A percentile compares a stretch with the other conserved stretches of the same genome.
These are phyloP conservation scores for Xanthia togata DNA, from an alignment of 2,888 invertebrate species.

Conservation along the genomic window DNA sequence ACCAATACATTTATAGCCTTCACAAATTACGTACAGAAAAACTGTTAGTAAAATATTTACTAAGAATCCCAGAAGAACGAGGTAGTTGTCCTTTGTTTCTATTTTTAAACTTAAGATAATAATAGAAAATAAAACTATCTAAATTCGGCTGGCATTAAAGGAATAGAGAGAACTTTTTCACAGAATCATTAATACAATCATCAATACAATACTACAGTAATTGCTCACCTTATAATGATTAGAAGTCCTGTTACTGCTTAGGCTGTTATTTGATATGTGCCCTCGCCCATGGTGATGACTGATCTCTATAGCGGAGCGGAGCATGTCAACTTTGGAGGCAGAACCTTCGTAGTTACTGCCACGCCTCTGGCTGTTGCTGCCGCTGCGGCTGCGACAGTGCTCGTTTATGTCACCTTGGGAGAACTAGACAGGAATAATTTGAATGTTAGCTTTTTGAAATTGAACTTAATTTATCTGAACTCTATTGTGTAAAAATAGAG, in stretches of 20 bases:
- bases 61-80: conserved; percentile 24
- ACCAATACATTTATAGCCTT: conserved; percentile 61
- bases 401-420: conserved; percentile 90
- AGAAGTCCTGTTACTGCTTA: conserved; percentile 81
- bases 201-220: background rate
- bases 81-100: conserved; percentile 21
- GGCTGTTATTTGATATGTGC: conserved; percentile 91
- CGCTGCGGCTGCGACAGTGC: conserved; percentile 85
- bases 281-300: conserved; percentile 90
- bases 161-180: background rate
- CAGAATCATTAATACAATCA: too few relatives aligned
- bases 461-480: background rate
- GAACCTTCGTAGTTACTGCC: conserved; percentile 91
- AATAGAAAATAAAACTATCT: background rate
- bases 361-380: conserved; percentile 88
- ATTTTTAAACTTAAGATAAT: background rate
- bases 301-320: conserved; percentile 93
- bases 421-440: conserved; percentile 74
- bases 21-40: conserved; percentile 53
- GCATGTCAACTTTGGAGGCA: conserved; percentile 92
- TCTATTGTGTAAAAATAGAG: background rate
- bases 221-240: conserved; percentile 80
- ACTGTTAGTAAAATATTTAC: conserved; percentile 49
- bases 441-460: background rate
- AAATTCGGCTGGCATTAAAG: background rate